Evolutionary conservation across 2,113 vertebrate species (phyloP), one percentile per base, ranked within the genome.

Genomic region (Drymodes brunneopygia): DNA sequence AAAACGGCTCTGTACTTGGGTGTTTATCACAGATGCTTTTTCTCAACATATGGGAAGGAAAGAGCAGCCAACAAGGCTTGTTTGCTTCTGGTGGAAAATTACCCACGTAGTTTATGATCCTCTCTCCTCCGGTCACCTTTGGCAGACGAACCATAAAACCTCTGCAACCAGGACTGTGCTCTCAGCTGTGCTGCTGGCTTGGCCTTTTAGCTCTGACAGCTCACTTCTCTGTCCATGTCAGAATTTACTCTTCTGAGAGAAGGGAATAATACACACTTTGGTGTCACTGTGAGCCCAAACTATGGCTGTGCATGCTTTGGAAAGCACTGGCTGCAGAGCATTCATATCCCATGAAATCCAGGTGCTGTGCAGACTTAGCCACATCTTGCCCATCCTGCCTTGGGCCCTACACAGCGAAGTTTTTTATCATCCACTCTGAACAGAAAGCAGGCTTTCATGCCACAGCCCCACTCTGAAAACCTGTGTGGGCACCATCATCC

Each of bases 81-180:
- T 90, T 93, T 73, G 82, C 90, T 90, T 92, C 88, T 81, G 65
- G 64, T 92, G 82, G 93, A 94, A 94, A 95, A 93, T 90, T 88
- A 90, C 86, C 28, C 1, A 0, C 0, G 0, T 42, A 67, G 80
- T 90, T 96, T 94, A 93, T 88, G 75, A 82, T 88, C 67, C 75
- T 86, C 61, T 81, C 75, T 86, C 85, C 2, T 29, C 65, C 4
- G 1, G 80, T 86, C 90, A 94, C 80, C 77, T 67, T 16, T 79
- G 88, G 93, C 90, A 93, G 62, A 69, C 82, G 64, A 58, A 42
- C 69, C 79, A 47, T 40, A 85, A 94, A 93, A 78, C 36, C 75
- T 88, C 64, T 64, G 75, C 56, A 92, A 29, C 17, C 9, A 16
- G 44, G 58, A 50, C 70, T 71, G 15, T 1, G 61, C 50, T 92